Conservation (phyloP, 2,113 vertebrate species). For the Hoplias malabaricus region DNA sequence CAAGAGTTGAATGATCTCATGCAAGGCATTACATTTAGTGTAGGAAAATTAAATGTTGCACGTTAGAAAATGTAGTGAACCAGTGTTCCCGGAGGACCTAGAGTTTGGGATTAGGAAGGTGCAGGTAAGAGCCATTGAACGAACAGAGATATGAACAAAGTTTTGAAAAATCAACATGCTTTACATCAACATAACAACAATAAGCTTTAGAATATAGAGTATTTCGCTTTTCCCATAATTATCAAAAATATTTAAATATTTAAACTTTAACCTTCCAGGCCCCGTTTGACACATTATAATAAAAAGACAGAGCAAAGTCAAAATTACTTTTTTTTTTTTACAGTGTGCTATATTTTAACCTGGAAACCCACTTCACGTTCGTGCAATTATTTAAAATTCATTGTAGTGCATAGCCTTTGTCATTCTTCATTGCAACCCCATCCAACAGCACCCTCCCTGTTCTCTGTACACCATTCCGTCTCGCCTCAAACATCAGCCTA, state of each 20-base stretch:
- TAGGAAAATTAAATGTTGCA: neutral
- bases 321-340: too few species aligned
- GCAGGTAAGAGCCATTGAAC: neutral
- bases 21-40: too few species aligned
- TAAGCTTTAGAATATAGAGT: neutral
- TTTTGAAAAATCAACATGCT: neutral
- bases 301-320: too few species aligned
- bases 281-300: too few species aligned
- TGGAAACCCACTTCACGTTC: neutral
- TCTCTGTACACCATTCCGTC: neutral
- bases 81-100: neutral
- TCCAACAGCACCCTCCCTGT: neutral
- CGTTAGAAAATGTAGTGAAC: slow-evolving; percentile 6
- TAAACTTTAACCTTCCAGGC: too few species aligned
- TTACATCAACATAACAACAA: neutral
- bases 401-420: neutral
- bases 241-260: too few species aligned
- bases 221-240: too few species aligned
- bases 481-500: neutral
- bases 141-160: neutral
- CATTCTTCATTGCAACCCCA: neutral
- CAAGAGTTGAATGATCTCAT: slow-evolving; percentile 13
- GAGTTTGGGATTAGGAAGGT: neutral
- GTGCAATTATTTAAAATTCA: neutral
- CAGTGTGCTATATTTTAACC: too few species aligned